Conservation (phyloP, 2,113 vertebrate genomes). For the Peucedramus taeniatus region DNA sequence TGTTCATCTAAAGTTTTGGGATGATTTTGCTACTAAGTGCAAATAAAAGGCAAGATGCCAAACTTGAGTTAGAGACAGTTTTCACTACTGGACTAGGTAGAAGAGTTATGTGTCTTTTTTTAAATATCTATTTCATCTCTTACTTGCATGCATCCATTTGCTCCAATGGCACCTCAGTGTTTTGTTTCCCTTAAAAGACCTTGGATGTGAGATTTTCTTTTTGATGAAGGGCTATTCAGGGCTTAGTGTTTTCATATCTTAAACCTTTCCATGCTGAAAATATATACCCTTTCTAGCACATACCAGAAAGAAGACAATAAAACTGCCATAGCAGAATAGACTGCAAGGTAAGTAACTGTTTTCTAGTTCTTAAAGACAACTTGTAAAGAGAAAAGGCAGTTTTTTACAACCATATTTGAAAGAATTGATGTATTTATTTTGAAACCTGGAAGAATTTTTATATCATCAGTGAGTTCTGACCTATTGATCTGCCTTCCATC, state of each 20-base stretch:
- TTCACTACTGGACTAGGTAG: rapidly evolving
- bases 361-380: slow-evolving; percentile 32
- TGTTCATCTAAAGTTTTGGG: neutral
- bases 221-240: slow-evolving; percentile 5
- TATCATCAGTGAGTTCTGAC: slow-evolving; percentile 33
- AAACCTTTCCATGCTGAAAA: slow-evolving; percentile 17
- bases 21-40: neutral
- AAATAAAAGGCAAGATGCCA: neutral
- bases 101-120: neutral
- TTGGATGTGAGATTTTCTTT: neutral
- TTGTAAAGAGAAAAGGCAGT: slow-evolving; percentile 23
- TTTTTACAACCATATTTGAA: slow-evolving; percentile 32
- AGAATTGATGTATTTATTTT: slow-evolving; percentile 41
- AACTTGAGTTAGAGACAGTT: neutral
- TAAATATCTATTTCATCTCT: neutral
- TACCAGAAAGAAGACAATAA: slow-evolving; percentile 34
- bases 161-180: neutral
- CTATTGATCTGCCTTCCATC: slow-evolving; percentile 49
- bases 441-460: slow-evolving; percentile 45
- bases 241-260: slow-evolving; percentile 9
- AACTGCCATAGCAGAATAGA: slow-evolving; percentile 37
- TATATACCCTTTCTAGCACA: slow-evolving; percentile 15
- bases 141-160: neutral
- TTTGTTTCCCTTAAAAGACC: slow-evolving; percentile 18
- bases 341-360: slow-evolving; percentile 43